Conservation (phyloP, 2,888 invertebrate species). For the Drosophila sordidula region DNA sequence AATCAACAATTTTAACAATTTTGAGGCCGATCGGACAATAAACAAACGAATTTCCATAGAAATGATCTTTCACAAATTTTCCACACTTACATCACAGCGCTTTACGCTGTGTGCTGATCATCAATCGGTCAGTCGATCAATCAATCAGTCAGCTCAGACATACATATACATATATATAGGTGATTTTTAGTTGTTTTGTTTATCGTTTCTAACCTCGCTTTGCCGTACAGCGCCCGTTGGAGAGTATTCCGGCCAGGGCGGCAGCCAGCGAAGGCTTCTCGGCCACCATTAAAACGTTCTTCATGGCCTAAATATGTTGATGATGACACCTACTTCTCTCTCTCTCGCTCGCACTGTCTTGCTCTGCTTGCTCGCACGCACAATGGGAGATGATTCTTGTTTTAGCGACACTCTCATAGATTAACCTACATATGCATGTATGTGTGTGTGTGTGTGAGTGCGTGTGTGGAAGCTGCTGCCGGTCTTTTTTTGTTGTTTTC, state of each 20-base stretch:
- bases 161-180: too few species aligned
- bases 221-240: conserved; percentile 89
- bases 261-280: conserved; percentile 99
- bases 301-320: conserved; percentile 86
- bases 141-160: not conserved
- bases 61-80: too few species aligned
- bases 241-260: conserved; percentile 96
- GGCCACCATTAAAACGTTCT: conserved; percentile 97
- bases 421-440: conserved; percentile 28
- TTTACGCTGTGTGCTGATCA: not conserved
- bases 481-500: conserved; percentile 35
- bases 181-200: conserved; percentile 1
- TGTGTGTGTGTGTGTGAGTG: conserved; percentile 6
- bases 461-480: conserved; percentile 44
- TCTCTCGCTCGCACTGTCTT: not conserved
- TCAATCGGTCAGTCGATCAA: not conserved
- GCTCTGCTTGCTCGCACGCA: conserved; percentile 16
- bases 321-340: conserved; percentile 31
- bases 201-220: conserved; percentile 73
- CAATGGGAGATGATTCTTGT: conserved; percentile 29
- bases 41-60: too few species aligned
- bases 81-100: not conserved
- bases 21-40: too few species aligned
- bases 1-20: too few species aligned
- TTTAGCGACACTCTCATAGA: conserved; percentile 29